Evolutionary conservation across 2,888 invertebrate genomes (phyloP).

Genomic region (Iselma pallidipennis): DNA sequence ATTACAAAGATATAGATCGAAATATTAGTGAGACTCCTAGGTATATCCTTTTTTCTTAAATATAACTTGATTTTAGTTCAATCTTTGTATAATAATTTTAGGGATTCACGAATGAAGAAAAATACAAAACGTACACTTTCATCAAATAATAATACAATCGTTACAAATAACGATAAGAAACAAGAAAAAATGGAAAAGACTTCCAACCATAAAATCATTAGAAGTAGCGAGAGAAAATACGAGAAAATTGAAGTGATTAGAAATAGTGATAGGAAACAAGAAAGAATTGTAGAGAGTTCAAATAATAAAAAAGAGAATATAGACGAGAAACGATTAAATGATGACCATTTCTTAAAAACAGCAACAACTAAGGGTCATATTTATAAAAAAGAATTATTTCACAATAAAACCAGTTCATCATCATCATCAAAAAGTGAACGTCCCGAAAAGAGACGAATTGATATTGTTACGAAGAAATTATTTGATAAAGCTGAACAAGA

Average conservation of each 20-base stretch:
- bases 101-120: neutral
- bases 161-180: neutral
- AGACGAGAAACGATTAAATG: neutral
- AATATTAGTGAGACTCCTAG: neutral
- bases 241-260: neutral
- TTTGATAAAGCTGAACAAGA: neutral
- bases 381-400: neutral
- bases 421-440: neutral
- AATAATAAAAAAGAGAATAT: neutral
- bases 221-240: too few species aligned
- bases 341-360: neutral
- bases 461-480: neutral
- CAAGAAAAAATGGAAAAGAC: neutral
- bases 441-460: neutral
- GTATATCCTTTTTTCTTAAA: too few species aligned
- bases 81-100: neutral
- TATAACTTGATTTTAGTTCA: neutral
- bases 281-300: neutral
- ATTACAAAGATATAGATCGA: neutral
- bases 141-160: too few species aligned
- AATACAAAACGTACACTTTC: too few species aligned
- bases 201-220: too few species aligned
- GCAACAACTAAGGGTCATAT: neutral
- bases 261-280: too few species aligned
- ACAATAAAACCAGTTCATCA: neutral